A percentile compares a stretch with the other conserved stretches of the same genome.
Evolutionary conservation across 2,888 invertebrate genomes (phyloP).

Genomic region (Sericinus montela): DNA sequence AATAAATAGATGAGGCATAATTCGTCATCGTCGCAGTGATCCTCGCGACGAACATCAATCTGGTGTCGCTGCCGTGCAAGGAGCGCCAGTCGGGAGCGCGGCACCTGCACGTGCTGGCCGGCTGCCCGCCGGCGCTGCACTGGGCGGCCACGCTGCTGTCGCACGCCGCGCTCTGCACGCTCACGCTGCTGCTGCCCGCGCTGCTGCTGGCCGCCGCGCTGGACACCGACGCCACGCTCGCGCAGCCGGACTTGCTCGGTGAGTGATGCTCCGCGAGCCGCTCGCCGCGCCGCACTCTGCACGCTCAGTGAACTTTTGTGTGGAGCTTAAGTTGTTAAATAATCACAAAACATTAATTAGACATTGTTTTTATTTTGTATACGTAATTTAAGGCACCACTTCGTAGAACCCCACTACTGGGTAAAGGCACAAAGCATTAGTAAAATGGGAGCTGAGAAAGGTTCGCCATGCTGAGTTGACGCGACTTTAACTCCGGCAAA

Average conservation of each 20-base stretch:
- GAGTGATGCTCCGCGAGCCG: slow-evolving; percentile 53
- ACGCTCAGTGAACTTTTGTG: too few species aligned
- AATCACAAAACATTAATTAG: too few species aligned
- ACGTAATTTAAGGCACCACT: too few species aligned
- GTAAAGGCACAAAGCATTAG: too few species aligned
- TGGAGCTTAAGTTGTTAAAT: too few species aligned
- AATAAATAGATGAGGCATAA: too few species aligned
- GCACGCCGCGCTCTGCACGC: slow-evolving; percentile 64
- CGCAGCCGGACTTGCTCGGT: slow-evolving; percentile 40
- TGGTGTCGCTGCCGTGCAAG: slow-evolving; percentile 79
- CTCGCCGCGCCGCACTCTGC: slow-evolving; percentile 84
- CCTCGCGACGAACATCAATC: slow-evolving; percentile 67
- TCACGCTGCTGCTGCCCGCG: slow-evolving; percentile 36
- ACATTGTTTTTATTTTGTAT: too few species aligned
- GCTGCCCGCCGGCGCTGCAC: slow-evolving; percentile 78
- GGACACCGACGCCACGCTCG: slow-evolving; percentile 40
- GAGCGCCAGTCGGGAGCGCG: slow-evolving; percentile 82
- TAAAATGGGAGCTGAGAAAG: too few species aligned
- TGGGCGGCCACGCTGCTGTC: slow-evolving; percentile 81
- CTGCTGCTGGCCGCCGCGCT: slow-evolving; percentile 26
- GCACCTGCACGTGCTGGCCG: slow-evolving; percentile 83
- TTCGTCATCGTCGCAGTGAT: slow-evolving; percentile 34
- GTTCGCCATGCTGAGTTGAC: too few species aligned
- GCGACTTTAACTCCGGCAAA: too few species aligned
- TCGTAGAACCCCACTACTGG: too few species aligned